Evolutionary conservation across 2,888 invertebrate species (phyloP), one percentile per base, ranked within the genome.

Genomic region (Drosophila infuscata): DNA sequence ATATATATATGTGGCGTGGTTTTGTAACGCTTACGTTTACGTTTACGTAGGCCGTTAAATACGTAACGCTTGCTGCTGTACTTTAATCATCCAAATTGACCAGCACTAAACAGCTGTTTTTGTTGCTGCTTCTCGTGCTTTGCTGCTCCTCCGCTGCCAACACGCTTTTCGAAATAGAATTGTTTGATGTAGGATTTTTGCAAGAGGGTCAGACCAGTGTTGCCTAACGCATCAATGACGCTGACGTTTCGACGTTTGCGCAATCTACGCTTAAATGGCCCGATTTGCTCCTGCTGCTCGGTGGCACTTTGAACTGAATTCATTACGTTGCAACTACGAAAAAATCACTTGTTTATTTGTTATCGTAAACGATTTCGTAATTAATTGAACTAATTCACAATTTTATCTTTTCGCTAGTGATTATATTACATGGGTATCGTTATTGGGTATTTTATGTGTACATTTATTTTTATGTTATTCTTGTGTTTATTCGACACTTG

Each of bases 141-240:
- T 17, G 46, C 38, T 17, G 38, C n/a, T 73, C 92, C 92, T 86
- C 92, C 92, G 57, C 92, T 92, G 71, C 92, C 92, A 30, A 89
- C 91, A 48, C 91, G 90, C 54, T 92, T 92, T 60, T 92, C 91
- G 76, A 92, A 92, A 65, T 90, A 91, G 63, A 92, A 92, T 69
- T 92, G 91, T 57, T 92, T 91, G 35, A 91, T 82, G 70, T 91
- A 92, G 59, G 90, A 91, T 59, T 92, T 92, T 62, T 92, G 92
- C 35, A 91, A 72, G 56, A 91, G 74, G 25, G 46, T 25, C 46
- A 46, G 15, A 46, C 25, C 46, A 46, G 46, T 46, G 25, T 25
- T 46, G 25, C 46, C 46, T 25, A 46, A 1, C 46, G 25, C 25
- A 15, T 46, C 8, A 46, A 46, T 46, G 25, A 46, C 25, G 35